Evolutionary conservation across 2,797 vertebrate species (phyloP), one percentile per base, ranked within the genome.

Genomic region (Oceanodroma leucorhoa): DNA sequence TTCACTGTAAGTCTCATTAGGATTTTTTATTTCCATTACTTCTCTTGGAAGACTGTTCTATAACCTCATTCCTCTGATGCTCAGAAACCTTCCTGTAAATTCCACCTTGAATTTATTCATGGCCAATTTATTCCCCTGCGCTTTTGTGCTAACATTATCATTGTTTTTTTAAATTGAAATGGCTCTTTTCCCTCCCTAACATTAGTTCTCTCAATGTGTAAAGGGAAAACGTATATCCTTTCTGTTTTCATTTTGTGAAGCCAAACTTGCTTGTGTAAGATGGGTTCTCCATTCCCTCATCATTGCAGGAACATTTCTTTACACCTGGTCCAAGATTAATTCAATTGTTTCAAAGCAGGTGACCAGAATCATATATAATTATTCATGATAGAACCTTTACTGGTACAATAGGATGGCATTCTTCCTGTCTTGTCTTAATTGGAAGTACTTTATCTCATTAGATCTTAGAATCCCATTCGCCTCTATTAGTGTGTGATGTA

Each of bases 41-140:
- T 89, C 55, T 90, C 70, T 93, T 95, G 94, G 89, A 95, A 95
- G 40, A 79, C 48, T 77, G 64, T 93, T 96, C 62, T 93, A 61
- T 95, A 95, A 83, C 83, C 75, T 96, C 90, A 90, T 95, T 95
- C 75, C 78, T 95, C 89, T 85, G 87, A 96, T 94, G 78, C 78
- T 97, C 60, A 80, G 93, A 97, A 97, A 92, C 93, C 90, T 94
- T 92, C 87, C 73, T 90, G 75, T 96, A 95, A 96, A 97, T 94
- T 95, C 93, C 78, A 93, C 94, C 93, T 95, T 95, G 86, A 94
- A 73, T 95, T 94, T 97, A 57, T 93, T 94, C 62, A 23, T 92
- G 55, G 48, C 92, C 64, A 92, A 8, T 83, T 82, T 95, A 89
- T 90, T 93, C 73, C 93, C 75, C 29, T 67, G 48, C 2, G 13